These are phyloP conservation scores for Microctenopoma steveboyesi DNA, from an alignment of 2,797 vertebrate species.

Conservation along the genomic window DNA sequence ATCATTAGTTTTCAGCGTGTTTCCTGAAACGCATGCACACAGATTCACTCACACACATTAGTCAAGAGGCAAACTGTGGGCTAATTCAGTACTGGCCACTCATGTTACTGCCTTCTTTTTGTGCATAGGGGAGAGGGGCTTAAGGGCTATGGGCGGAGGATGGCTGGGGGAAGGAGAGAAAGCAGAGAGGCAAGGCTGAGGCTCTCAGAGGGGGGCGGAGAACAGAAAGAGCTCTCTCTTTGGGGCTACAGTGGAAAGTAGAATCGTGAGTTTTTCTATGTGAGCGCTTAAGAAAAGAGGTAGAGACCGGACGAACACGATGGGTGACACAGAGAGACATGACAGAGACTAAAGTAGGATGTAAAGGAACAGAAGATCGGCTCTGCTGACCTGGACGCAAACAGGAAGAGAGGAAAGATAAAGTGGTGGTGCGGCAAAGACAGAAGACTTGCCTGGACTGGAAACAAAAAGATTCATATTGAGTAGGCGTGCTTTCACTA, in stretches of 20 bases:
- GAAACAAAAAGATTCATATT: slow-evolving; percentile 6
- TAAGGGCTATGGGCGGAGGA: slow-evolving; percentile 59
- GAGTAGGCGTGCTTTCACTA: slow-evolving; percentile 18
- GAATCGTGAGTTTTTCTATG: slow-evolving; percentile 25
- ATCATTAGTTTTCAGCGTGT: slow-evolving; percentile 18
- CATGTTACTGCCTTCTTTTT: slow-evolving; percentile 74
- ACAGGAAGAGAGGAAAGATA: slow-evolving; percentile 8
- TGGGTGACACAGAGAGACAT: slow-evolving; percentile 10
- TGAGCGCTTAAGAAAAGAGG: slow-evolving; percentile 20
- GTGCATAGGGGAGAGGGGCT: slow-evolving; percentile 52
- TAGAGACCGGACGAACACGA: slow-evolving; percentile 9
- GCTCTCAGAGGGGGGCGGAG: slow-evolving; percentile 48
- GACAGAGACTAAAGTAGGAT: slow-evolving; percentile 18
- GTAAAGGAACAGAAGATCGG: neutral
- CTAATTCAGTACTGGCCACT: slow-evolving; percentile 77
- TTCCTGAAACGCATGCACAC: slow-evolving; percentile 25
- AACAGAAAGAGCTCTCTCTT: slow-evolving; percentile 56
- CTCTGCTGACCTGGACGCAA: slow-evolving; percentile 14
- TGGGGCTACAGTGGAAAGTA: slow-evolving; percentile 47
- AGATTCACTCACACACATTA: slow-evolving; percentile 16
- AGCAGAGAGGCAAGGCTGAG: slow-evolving; percentile 45
- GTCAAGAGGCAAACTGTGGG: slow-evolving; percentile 60
- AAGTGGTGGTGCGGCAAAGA: slow-evolving; percentile 5
- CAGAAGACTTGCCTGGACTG: slow-evolving; percentile 29
- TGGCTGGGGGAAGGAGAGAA: slow-evolving; percentile 42